These are phyloP conservation scores for Molorchus minor DNA, from an alignment of 2,888 invertebrate genomes.

Conservation along the genomic window DNA sequence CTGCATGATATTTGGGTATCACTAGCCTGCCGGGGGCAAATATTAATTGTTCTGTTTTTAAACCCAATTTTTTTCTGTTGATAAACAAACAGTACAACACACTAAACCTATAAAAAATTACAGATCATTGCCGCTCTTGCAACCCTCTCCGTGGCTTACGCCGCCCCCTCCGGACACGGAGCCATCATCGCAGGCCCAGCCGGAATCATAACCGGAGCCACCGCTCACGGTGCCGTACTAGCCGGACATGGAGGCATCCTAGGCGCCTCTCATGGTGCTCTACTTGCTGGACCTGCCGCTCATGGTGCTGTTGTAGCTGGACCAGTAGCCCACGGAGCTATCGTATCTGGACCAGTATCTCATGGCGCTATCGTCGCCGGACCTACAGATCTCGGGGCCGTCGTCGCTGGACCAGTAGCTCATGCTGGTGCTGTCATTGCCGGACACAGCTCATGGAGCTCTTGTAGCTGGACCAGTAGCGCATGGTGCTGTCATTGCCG, in stretches of 20 bases:
- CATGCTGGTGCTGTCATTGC: conserved; percentile 1
- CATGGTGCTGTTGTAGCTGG: conserved; percentile 23
- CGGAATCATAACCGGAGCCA: conserved; percentile 25
- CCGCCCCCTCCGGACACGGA: conserved; percentile 39
- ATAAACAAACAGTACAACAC: no score
- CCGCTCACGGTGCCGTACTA: conserved; percentile 51
- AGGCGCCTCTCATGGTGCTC: conserved; percentile 26
- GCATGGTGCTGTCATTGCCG: conserved; percentile 23
- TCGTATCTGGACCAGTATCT: conserved; percentile 7
- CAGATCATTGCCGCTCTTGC: conserved; percentile 32
- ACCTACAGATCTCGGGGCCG: conserved; percentile 3
- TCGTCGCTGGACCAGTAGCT: conserved; percentile 1
- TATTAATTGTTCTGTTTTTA: no score
- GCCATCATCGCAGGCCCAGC: conserved; percentile 25
- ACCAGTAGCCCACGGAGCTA: conserved; percentile 19
- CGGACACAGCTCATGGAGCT: conserved; percentile 25
- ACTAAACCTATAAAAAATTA: conserved; percentile 6
- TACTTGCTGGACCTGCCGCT: conserved; percentile 20
- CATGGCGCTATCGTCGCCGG: conserved; percentile 8
- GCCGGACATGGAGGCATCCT: conserved; percentile 35
- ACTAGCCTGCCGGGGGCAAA: no score
- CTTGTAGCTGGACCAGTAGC: conserved; percentile 22
- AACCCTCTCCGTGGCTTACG: conserved; percentile 34
- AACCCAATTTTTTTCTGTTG: no score
- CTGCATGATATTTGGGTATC: no score